Conservation (phyloP, 2,113 vertebrate genomes). For the Ochotona princeps region DNA sequence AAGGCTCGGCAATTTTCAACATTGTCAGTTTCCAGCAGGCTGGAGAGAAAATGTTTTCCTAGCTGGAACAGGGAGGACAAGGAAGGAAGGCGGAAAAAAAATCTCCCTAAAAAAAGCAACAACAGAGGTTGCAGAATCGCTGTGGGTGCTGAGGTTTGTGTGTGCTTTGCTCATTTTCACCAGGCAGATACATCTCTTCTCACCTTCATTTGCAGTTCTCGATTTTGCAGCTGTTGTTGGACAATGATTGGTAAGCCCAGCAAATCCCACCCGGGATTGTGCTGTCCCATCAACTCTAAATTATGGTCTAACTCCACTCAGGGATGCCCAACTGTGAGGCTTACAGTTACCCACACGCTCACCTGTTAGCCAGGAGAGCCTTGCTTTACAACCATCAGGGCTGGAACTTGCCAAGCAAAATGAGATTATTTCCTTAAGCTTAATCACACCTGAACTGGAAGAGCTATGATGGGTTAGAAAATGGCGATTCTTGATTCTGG, state of each 20-base stretch:
- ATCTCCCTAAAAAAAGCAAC: background rate
- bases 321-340: background rate
- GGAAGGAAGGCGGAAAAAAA: background rate
- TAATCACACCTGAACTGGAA: background rate
- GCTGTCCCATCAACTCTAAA: background rate
- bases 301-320: background rate
- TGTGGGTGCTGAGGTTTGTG: background rate
- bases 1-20: background rate
- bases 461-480: background rate
- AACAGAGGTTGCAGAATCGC: rapidly evolving
- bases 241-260: background rate
- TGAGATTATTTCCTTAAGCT: background rate
- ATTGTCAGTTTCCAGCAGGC: background rate
- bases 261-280: background rate
- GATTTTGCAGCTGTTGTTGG: background rate
- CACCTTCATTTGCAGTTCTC: background rate
- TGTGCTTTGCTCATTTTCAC: background rate
- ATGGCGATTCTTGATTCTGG: background rate
- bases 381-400: background rate
- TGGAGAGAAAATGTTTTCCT: background rate
- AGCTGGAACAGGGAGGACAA: background rate
- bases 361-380: background rate
- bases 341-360: no score
- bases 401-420: background rate
- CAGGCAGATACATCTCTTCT: background rate